Base-by-base conservation (phyloP, 1,140 invertebrate genomes). In the Pachyrhynchus sulphureomaculatus region DNA sequence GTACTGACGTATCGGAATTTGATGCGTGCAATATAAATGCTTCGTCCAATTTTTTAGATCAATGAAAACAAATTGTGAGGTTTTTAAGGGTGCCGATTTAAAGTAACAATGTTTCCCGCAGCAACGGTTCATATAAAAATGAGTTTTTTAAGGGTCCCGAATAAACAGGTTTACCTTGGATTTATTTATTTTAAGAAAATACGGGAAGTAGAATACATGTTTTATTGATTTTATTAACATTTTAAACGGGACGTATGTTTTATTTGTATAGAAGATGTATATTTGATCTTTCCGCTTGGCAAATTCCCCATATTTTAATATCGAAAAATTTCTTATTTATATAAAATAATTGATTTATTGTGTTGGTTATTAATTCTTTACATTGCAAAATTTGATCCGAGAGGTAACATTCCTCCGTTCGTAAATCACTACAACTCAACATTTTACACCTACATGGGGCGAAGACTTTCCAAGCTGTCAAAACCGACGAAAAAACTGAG, bases 121-220 rank as follows among this genome's bases (percentile, higher is more conserved):
- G 41, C 26, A 44, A 36, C 53, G 39, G 39, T 56, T 56, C 39
- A 56, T 51, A 59, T 20, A 58, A 58, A 48, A 58, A 58, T 58
- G 55, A 34, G 44, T 58, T 58, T 48, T 58, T 58, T 58, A 37
- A 39, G 32, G 33, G 45, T 13, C 18, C 15, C 39, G 32, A 39
- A 58, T 59, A 59, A 59, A 59, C 57, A 59, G 57, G 57, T 59
- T 59, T 59, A 51, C 57, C 51, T 59, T 59, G 34, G 57, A 59
- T 58, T 59, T 59, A 42, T 37, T 59, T 32, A 36, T 13, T 47
- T 51, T 59, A 52, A 29, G 57, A 59, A 59, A 51, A 52, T 32
- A 48, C 44, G 48, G n/a, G 10, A 51, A 34, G 20, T 34, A 36
- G 34, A 51, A 51, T 20, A 23, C 17, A 32, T 33, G 10, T 1